A percentile compares a stretch with the other conserved stretches of the same genome.
Conservation (phyloP, 2,113 vertebrate species). For the Theristicus caerulescens region DNA sequence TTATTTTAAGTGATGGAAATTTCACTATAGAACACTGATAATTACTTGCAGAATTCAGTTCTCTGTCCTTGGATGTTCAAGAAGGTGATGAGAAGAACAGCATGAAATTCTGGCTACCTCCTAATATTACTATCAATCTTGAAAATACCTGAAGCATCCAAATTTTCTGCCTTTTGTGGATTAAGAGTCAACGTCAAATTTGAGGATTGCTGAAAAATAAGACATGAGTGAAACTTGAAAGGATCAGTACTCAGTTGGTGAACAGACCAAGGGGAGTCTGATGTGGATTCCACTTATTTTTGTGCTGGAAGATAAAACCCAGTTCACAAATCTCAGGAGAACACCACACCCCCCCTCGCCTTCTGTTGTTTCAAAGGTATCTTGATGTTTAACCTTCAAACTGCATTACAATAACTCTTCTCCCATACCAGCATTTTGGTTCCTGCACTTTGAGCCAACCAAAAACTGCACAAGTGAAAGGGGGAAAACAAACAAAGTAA, state of each 20-base stretch:
- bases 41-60: constrained; percentile 1
- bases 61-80: neutral
- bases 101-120: neutral
- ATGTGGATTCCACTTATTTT: neutral
- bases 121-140: neutral
- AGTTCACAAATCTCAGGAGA: neutral
- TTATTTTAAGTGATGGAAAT: constrained; percentile 31
- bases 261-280: neutral
- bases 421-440: neutral
- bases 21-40: neutral
- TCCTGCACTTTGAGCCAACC: neutral
- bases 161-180: neutral
- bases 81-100: neutral
- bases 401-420: neutral
- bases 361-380: neutral
- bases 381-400: constrained; percentile 19
- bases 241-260: neutral
- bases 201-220: neutral
- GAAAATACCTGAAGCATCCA: neutral
- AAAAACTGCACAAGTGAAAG: neutral
- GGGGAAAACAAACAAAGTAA: neutral
- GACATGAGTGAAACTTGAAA: neutral
- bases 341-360: fast-evolving
- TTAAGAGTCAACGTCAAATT: neutral
- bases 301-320: neutral